Evolutionary conservation across 2,797 vertebrate species (phyloP).

Genomic region (Microctenopoma stevenorrisi): DNA sequence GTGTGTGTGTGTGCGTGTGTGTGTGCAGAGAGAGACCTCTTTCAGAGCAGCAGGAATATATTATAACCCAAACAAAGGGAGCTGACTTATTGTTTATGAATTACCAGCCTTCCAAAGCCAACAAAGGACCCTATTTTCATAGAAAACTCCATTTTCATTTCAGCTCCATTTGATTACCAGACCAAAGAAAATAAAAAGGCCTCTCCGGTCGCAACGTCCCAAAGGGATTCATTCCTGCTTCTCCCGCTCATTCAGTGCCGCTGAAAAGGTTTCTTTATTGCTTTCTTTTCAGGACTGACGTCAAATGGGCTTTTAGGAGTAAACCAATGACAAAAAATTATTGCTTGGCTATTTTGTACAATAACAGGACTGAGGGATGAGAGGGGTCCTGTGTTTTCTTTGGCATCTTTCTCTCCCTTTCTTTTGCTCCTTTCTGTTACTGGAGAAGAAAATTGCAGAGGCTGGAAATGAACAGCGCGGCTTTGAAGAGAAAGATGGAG

Average conservation of each 20-base stretch:
- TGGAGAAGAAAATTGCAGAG: slow-evolving; percentile 87
- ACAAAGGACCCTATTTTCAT: slow-evolving; percentile 98
- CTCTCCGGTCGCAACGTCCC: slow-evolving; percentile 90
- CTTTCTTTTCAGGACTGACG: slow-evolving; percentile 96
- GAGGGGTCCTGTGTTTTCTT: slow-evolving; percentile 88
- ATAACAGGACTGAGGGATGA: slow-evolving; percentile 82
- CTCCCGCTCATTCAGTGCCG: slow-evolving; percentile 87
- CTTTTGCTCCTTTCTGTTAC: slow-evolving; percentile 65
- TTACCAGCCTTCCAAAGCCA: slow-evolving; percentile 95
- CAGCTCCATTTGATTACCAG: slow-evolving; percentile 98
- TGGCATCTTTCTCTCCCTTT: slow-evolving; percentile 66
- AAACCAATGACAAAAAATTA: slow-evolving; percentile 96
- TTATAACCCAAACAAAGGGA: slow-evolving; percentile 98
- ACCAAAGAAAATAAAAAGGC: slow-evolving; percentile 90
- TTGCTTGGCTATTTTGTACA: slow-evolving; percentile 93
- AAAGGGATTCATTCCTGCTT: slow-evolving; percentile 88
- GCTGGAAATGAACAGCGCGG: slow-evolving; percentile 90
- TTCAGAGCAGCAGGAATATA: slow-evolving; percentile 95
- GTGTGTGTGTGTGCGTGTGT: slow-evolving; percentile 6
- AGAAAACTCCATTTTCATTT: slow-evolving; percentile 99
- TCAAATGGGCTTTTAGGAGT: slow-evolving; percentile 96
- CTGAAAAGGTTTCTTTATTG: slow-evolving; percentile 97
- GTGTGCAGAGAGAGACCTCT: slow-evolving; percentile 55
- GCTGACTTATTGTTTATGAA: slow-evolving; percentile 98
- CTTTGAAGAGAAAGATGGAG: slow-evolving; percentile 77